Evolutionary conservation across 2,797 vertebrate genomes (phyloP).

Genomic region (Falco berigora): DNA sequence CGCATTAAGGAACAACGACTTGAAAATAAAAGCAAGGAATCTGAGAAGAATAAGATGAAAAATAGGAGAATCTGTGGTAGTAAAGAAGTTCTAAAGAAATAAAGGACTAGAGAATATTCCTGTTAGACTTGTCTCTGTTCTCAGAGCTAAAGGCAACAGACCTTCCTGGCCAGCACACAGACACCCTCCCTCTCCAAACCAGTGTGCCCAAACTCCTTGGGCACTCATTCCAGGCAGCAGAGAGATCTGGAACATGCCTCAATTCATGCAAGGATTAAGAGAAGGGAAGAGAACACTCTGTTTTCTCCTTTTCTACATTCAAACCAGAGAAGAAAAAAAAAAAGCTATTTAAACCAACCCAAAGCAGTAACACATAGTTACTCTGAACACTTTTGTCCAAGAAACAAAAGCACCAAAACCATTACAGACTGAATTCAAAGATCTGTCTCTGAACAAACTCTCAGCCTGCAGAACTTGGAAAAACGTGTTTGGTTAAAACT

Average conservation of each 20-base stretch:
- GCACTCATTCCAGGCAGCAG: background rate
- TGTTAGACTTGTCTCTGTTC: background rate
- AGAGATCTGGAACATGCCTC: background rate
- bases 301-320: background rate
- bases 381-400: background rate
- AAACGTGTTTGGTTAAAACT: background rate
- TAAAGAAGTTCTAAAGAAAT: background rate
- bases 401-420: constrained; percentile 17
- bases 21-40: background rate
- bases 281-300: constrained; percentile 1
- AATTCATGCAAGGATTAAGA: background rate
- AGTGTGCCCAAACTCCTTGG: background rate
- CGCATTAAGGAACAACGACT: background rate
- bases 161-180: background rate
- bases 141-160: background rate
- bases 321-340: background rate
- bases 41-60: background rate
- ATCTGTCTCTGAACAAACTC: background rate
- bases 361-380: background rate
- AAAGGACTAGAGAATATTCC: background rate
- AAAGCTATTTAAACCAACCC: background rate
- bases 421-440: background rate
- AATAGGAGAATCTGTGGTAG: background rate
- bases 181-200: background rate
- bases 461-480: background rate